These are phyloP conservation scores for Girardinus metallicus DNA, from an alignment of 2,797 vertebrate genomes.

Conservation along the genomic window DNA sequence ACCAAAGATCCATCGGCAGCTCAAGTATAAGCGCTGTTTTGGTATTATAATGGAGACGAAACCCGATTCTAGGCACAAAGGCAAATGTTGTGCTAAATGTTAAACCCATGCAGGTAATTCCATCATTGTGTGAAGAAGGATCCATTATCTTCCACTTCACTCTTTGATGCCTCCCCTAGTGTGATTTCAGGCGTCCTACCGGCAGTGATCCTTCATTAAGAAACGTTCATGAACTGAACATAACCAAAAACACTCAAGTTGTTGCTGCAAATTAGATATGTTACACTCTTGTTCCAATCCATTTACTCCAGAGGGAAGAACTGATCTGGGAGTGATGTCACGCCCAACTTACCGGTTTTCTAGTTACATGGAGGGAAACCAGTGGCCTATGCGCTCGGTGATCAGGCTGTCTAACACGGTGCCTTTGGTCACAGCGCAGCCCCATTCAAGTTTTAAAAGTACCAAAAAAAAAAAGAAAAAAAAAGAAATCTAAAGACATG, in stretches of 20 bases:
- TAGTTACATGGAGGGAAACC: background rate
- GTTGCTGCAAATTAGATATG: background rate
- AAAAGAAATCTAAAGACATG: background rate
- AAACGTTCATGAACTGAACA: background rate
- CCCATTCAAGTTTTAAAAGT: background rate
- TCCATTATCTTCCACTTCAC: conserved; percentile 3
- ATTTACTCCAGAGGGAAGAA: background rate
- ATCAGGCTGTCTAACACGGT: background rate
- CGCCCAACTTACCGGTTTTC: background rate
- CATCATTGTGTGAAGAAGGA: background rate
- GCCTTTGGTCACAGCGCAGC: background rate
- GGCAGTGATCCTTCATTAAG: background rate
- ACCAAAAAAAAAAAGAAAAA: background rate
- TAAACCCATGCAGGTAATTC: background rate
- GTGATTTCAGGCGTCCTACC: background rate
- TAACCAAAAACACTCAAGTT: background rate
- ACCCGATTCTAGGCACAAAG: background rate
- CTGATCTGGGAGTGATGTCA: background rate
- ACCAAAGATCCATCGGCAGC: background rate
- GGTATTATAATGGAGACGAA: background rate
- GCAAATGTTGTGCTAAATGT: conserved; percentile 4
- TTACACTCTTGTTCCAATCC: background rate
- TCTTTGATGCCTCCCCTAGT: background rate
- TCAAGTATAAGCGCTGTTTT: conserved; percentile 1
- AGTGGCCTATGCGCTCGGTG: background rate